Conservation (phyloP, 2,113 vertebrate genomes). For the Proterorhinus semilunaris region DNA sequence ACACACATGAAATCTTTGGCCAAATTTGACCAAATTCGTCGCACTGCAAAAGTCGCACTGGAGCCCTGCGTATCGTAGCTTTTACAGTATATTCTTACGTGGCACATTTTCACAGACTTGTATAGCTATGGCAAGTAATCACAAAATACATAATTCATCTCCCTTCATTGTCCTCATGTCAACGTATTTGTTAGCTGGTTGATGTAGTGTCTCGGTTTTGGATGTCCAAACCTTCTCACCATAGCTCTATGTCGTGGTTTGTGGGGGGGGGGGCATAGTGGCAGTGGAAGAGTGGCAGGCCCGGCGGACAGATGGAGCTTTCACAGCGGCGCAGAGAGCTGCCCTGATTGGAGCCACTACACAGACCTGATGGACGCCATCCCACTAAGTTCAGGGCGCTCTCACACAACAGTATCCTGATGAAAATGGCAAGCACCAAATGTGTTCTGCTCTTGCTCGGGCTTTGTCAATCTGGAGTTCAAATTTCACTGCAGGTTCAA, state of each 20-base stretch:
- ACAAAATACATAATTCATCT: conserved; percentile 34
- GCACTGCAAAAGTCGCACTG: no score
- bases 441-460: conserved; percentile 4
- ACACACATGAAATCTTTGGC: no score
- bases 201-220: conserved; percentile 30
- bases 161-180: conserved; percentile 35
- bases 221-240: conserved; percentile 38
- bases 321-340: conserved; percentile 39
- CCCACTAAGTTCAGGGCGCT: conserved; percentile 21
- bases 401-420: conserved; percentile 13
- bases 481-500: conserved; percentile 16
- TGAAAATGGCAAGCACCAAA: conserved; percentile 16
- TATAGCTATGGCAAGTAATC: neutral
- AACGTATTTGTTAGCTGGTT: conserved; percentile 42
- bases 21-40: no score
- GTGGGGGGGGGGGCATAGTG: conserved; percentile 33
- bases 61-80: no score
- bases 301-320: conserved; percentile 64
- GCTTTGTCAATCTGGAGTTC: conserved; percentile 1
- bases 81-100: no score
- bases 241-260: conserved; percentile 45
- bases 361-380: conserved; percentile 44
- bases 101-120: no score
- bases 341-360: conserved; percentile 45
- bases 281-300: conserved; percentile 49